Evolutionary conservation across 2,888 invertebrate species (phyloP).

Genomic region (Eupithecia exiguata): DNA sequence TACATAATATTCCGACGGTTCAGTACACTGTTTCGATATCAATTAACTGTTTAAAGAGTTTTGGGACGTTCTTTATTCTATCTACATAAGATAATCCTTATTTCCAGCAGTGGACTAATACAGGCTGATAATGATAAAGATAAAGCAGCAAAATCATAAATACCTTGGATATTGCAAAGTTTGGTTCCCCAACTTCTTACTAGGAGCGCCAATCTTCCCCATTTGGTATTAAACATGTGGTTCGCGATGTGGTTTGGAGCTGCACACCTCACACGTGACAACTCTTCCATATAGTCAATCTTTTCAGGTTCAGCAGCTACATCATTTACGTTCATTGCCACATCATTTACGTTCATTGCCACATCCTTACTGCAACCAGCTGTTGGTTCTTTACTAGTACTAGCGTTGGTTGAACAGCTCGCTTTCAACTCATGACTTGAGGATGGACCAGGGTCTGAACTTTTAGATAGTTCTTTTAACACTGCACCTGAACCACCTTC

Average conservation of each 20-base stretch:
- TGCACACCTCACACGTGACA: conserved; percentile 59
- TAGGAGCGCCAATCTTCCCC: conserved; percentile 68
- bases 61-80: neutral
- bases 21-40: neutral
- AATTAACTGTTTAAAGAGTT: neutral
- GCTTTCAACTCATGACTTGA: neutral
- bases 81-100: neutral
- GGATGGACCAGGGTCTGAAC: neutral
- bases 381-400: neutral
- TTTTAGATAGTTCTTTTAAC: neutral
- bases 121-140: too few species aligned
- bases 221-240: conserved; percentile 65
- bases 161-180: conserved; percentile 68
- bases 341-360: neutral
- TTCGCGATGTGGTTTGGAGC: conserved; percentile 59
- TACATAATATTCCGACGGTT: neutral
- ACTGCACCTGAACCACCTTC: neutral
- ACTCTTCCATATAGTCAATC: conserved; percentile 58
- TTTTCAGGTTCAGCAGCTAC: conserved; percentile 43
- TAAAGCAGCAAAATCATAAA: neutral
- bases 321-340: neutral
- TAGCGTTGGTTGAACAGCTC: neutral
- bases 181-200: conserved; percentile 71
- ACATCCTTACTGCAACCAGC: neutral
- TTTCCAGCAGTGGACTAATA: too few species aligned